A percentile compares a stretch with the other conserved stretches of the same genome.
Conservation (phyloP, 37 sponge, comb jelly and placozoan genomes). For the Tethya wilhelma region DNA sequence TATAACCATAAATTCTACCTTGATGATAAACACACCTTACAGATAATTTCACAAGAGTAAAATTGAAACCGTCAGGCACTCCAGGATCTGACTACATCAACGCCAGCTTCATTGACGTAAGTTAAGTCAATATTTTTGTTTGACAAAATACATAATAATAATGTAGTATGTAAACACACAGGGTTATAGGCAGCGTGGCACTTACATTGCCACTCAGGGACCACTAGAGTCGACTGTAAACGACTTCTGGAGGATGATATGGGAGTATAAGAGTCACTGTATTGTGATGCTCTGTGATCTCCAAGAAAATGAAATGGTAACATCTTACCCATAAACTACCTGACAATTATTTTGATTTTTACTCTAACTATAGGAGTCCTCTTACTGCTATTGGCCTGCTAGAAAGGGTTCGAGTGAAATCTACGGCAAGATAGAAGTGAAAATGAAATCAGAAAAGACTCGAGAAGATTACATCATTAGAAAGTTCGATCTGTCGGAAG, state of each 20-base stretch:
- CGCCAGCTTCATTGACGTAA: slow-evolving; percentile 63
- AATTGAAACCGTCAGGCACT: slow-evolving; percentile 22
- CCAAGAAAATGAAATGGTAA: slow-evolving; percentile 28
- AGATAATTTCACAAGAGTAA: slow-evolving; percentile 30
- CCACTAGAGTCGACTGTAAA: slow-evolving; percentile 57
- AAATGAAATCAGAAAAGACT: slow-evolving; percentile 6
- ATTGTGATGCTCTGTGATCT: slow-evolving; percentile 44
- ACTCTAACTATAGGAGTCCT: slow-evolving; percentile 37
- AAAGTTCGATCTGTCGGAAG: slow-evolving; percentile 49
- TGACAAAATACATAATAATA: too few species aligned
- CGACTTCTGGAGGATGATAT: slow-evolving; percentile 82
- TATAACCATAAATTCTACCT: background rate
- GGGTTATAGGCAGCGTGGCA: slow-evolving; percentile 43
- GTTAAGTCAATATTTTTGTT: too few species aligned
- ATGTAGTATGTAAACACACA: too few species aligned
- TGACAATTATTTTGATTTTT: too few species aligned
- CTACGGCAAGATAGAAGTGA: slow-evolving; percentile 41
- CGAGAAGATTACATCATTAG: slow-evolving; percentile 23
- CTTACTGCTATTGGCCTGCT: slow-evolving; percentile 57
- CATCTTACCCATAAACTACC: too few species aligned
- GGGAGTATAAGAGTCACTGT: slow-evolving; percentile 41
- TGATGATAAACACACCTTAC: background rate
- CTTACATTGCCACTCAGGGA: slow-evolving; percentile 77
- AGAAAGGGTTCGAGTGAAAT: slow-evolving; percentile 9
- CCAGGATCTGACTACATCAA: slow-evolving; percentile 67